A percentile compares a stretch with the other conserved stretches of the same genome.
These are phyloP conservation scores for Athrips mouffetella DNA, from an alignment of 2,888 invertebrate genomes.

Conservation along the genomic window DNA sequence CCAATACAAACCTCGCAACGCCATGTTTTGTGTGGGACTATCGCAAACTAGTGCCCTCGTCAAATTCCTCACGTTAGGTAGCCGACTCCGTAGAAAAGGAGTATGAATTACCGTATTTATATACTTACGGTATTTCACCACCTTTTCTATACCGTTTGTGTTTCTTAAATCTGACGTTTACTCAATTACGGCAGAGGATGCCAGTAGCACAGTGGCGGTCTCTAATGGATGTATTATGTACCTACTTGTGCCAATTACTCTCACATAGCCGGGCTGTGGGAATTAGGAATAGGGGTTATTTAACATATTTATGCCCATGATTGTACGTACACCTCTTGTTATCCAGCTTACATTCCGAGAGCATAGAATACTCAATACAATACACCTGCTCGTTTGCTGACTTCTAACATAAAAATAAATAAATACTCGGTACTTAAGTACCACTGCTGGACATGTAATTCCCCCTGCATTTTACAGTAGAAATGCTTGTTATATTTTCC, in stretches of 20 bases:
- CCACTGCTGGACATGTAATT: too few species aligned
- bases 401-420: not conserved
- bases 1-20: too few species aligned
- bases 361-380: too few species aligned
- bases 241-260: slow-evolving; percentile 30
- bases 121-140: too few species aligned
- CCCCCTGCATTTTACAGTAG: too few species aligned
- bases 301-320: slow-evolving; percentile 31
- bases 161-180: slow-evolving; percentile 15
- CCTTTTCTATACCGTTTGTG: slow-evolving; percentile 1
- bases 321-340: slow-evolving; percentile 9
- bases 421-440: too few species aligned
- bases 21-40: too few species aligned
- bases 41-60: too few species aligned
- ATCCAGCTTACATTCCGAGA: not conserved
- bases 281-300: slow-evolving; percentile 38
- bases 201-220: slow-evolving; percentile 20
- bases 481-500: too few species aligned
- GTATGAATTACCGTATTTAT: too few species aligned
- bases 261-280: slow-evolving; percentile 47
- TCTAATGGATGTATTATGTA: slow-evolving; percentile 33
- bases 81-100: too few species aligned
- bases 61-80: too few species aligned
- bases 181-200: slow-evolving; percentile 27
- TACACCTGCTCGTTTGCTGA: not conserved